Evolutionary conservation across 1,140 invertebrate genomes (phyloP).

Genomic region (Gonatopus flavifemur): DNA sequence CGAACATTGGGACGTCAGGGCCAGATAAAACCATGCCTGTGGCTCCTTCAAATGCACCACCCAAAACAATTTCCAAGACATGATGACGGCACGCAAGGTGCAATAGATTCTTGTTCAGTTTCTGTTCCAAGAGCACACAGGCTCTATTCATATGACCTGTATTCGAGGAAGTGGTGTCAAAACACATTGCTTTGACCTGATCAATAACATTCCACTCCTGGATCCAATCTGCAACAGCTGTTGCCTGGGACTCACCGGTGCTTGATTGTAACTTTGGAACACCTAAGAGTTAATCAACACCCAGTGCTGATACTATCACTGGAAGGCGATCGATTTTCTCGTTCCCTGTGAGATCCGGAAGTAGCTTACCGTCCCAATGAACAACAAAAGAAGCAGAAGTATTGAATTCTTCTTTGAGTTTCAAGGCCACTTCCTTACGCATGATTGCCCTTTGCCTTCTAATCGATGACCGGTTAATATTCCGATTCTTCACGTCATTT

Average conservation of each 20-base stretch:
- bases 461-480: background rate
- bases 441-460: background rate
- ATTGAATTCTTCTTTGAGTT: constrained; percentile 1
- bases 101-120: constrained; percentile 5
- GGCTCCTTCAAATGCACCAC: constrained; percentile 9
- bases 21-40: no score
- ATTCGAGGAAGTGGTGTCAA: constrained; percentile 33
- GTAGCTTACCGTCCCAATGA: constrained; percentile 16
- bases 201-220: constrained; percentile 23
- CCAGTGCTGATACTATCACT: constrained; percentile 14
- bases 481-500: background rate
- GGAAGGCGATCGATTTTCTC: constrained; percentile 20
- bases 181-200: constrained; percentile 25
- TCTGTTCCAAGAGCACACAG: constrained; percentile 8
- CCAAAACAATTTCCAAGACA: constrained; percentile 8
- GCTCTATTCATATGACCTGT: constrained; percentile 23
- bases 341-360: constrained; percentile 12
- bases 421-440: background rate
- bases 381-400: background rate
- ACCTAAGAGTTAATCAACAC: constrained; percentile 3
- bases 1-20: background rate
- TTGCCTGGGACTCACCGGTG: constrained; percentile 3
- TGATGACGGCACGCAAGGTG: constrained; percentile 14
- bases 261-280: constrained; percentile 7
- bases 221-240: constrained; percentile 8